phyloP scores from a whole-genome alignment of 2,797 vertebrate genomes.

The Taeniopygia guttata region DNA sequence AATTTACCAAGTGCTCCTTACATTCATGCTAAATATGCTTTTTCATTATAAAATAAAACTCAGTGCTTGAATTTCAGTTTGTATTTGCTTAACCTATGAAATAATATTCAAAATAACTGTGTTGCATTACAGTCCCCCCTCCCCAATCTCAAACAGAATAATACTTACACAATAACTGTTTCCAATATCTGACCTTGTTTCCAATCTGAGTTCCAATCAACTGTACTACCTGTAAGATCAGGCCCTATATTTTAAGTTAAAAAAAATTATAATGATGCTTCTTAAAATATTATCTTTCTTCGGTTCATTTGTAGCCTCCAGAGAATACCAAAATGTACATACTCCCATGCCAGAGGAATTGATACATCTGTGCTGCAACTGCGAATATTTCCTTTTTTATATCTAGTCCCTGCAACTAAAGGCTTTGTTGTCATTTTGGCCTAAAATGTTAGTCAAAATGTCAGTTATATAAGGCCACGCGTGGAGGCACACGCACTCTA shows the following conservation, averaged over 20 bases:
- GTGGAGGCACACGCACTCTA: background rate
- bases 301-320: fast-evolving
- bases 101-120: background rate
- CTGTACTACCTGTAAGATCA: background rate
- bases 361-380: background rate
- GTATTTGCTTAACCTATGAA: background rate
- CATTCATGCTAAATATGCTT: background rate
- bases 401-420: background rate
- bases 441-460: background rate
- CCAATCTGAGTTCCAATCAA: background rate
- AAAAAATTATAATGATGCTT: background rate
- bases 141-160: background rate
- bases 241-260: background rate
- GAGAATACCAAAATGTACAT: background rate
- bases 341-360: background rate
- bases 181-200: background rate
- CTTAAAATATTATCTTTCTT: background rate
- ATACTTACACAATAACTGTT: background rate
- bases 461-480: conserved; percentile 34
- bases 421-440: background rate
- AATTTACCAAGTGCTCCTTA: background rate
- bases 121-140: background rate
- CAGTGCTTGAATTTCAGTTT: background rate
- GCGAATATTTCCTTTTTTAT: background rate
- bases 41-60: background rate